These are phyloP conservation scores for Epistrophella euchroma DNA, from an alignment of 2,888 invertebrate genomes.

Conservation along the genomic window DNA sequence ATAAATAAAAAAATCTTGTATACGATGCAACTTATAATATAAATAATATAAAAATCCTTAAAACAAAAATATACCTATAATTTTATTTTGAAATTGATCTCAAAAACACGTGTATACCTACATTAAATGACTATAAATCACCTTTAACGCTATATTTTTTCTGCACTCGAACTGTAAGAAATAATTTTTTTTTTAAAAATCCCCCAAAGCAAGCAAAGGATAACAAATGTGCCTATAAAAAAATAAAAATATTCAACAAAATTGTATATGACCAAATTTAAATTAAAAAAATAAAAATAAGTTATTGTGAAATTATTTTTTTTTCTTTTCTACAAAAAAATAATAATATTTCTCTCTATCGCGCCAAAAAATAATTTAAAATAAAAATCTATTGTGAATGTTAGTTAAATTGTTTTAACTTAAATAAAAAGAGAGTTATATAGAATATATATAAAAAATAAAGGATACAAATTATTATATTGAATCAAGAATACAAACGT, in stretches of 20 bases:
- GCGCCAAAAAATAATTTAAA: constrained; percentile 64
- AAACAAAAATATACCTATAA: neutral
- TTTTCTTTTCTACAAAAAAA: constrained; percentile 48
- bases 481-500: constrained; percentile 66
- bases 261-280: constrained; percentile 77
- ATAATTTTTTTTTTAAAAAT: constrained; percentile 21
- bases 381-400: constrained; percentile 79
- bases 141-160: constrained; percentile 53
- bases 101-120: constrained; percentile 74
- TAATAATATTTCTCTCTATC: constrained; percentile 59
- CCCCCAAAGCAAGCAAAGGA: constrained; percentile 65
- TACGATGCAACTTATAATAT: constrained; percentile 78
- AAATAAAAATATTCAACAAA: constrained; percentile 34
- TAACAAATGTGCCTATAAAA: constrained; percentile 76
- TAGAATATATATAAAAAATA: constrained; percentile 65
- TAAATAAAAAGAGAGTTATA: constrained; percentile 39
- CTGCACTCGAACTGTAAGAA: constrained; percentile 71
- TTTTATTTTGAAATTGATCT: constrained; percentile 77
- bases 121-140: constrained; percentile 68
- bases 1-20: constrained; percentile 77
- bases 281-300: constrained; percentile 68
- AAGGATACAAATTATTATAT: constrained; percentile 77
- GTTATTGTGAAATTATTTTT: constrained; percentile 58
- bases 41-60: constrained; percentile 41
- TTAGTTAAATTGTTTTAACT: constrained; percentile 65